A percentile compares a stretch with the other conserved stretches of the same genome.
These are phyloP conservation scores for Drosophila baimaii DNA, from an alignment of 1,140 invertebrate species.

Conservation along the genomic window DNA sequence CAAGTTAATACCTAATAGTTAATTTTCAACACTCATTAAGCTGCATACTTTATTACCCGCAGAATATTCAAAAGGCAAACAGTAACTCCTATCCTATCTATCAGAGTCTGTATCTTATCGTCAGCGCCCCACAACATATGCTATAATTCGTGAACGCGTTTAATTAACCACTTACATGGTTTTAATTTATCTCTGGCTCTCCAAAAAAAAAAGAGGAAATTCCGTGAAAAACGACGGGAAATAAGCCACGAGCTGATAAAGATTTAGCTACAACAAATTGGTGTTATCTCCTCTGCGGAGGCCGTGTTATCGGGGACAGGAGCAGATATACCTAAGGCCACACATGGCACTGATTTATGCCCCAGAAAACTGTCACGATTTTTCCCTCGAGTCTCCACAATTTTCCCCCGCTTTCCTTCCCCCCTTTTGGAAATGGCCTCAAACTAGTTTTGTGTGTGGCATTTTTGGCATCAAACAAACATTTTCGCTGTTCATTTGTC, in stretches of 20 bases:
- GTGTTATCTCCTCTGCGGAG: slow-evolving; percentile 38
- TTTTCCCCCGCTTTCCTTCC: not conserved
- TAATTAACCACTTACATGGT: slow-evolving; percentile 83
- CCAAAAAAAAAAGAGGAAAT: slow-evolving; percentile 13
- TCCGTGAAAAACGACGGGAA: slow-evolving; percentile 27
- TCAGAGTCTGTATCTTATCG: slow-evolving; percentile 59
- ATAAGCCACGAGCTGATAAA: slow-evolving; percentile 40
- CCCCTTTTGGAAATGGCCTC: slow-evolving; percentile 1
- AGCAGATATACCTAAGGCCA: slow-evolving; percentile 44
- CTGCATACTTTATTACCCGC: slow-evolving; percentile 18
- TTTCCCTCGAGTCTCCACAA: slow-evolving; percentile 17
- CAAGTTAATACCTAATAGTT: not conserved
- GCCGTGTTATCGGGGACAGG: slow-evolving; percentile 57
- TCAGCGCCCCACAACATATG: slow-evolving; percentile 69
- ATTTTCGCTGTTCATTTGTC: slow-evolving; percentile 58
- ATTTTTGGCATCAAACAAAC: slow-evolving; percentile 56
- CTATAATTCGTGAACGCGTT: slow-evolving; percentile 73
- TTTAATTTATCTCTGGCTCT: slow-evolving; percentile 66
- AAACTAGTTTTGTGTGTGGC: slow-evolving; percentile 46
- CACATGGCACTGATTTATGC: slow-evolving; percentile 78
- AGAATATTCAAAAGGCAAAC: slow-evolving; percentile 18
- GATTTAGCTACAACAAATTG: slow-evolving; percentile 58
- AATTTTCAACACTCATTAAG: not conserved
- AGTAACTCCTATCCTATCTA: not conserved
- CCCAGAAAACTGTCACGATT: slow-evolving; percentile 54